Evolutionary conservation across 2,113 vertebrate species (phyloP).

Genomic region (Hippocampus mohnikei): DNA sequence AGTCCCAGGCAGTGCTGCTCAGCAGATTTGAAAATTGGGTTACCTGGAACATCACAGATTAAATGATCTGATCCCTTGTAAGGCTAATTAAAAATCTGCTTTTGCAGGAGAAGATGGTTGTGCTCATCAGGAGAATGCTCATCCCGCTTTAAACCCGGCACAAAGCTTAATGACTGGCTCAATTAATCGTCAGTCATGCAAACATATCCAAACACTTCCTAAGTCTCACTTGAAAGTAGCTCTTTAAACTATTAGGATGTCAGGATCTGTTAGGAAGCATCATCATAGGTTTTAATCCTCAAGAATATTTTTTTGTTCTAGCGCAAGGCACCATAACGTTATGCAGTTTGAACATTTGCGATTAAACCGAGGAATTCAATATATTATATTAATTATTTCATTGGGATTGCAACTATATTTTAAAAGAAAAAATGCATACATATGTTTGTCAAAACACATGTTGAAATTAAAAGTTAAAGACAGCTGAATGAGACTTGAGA

Average conservation of each 20-base stretch:
- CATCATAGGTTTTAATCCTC: too few relatives aligned
- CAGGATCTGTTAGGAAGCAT: background rate
- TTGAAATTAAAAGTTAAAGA: too few relatives aligned
- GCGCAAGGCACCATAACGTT: too few relatives aligned
- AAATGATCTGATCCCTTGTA: constrained; percentile 56
- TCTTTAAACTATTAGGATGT: constrained; percentile 23
- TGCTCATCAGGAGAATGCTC: constrained; percentile 27
- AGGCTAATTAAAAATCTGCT: constrained; percentile 58
- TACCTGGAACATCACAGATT: constrained; percentile 60
- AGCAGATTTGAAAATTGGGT: constrained; percentile 59
- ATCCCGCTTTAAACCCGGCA: constrained; percentile 24
- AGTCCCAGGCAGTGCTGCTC: constrained; percentile 44
- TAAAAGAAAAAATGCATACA: too few relatives aligned
- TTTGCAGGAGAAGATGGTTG: constrained; percentile 28
- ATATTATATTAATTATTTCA: too few relatives aligned
- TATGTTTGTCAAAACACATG: too few relatives aligned
- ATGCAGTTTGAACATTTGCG: too few relatives aligned
- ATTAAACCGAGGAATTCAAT: too few relatives aligned
- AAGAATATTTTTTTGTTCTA: too few relatives aligned
- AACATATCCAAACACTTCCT: constrained; percentile 13
- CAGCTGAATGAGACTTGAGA: too few relatives aligned
- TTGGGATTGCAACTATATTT: too few relatives aligned
- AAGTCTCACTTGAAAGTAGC: constrained; percentile 26
- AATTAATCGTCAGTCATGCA: constrained; percentile 39
- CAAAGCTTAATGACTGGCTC: constrained; percentile 36